Evolutionary conservation across 2,888 invertebrate species (phyloP), one percentile per base, ranked within the genome.

Genomic region (Stenichneumon culpator): DNA sequence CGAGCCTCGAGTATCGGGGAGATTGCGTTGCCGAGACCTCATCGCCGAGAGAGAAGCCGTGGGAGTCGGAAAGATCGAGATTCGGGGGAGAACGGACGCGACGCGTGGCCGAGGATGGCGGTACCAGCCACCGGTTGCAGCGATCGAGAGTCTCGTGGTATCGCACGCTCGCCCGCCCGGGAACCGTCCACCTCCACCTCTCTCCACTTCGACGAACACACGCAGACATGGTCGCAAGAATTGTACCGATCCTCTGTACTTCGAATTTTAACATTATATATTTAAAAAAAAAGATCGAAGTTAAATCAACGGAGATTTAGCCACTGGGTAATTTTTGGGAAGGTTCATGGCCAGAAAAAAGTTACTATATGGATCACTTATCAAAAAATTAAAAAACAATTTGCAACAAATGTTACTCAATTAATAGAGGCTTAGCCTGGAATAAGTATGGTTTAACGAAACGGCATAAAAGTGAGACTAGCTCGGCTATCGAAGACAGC

Each of bases 51-150:
- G 83, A 87, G 86, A 81, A 86, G 83, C 87, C 87, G 88, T 87
- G 90, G 90, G 89, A 89, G 90, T 90, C 86, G 87, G 88, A 88
- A 89, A 89, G 89, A 86, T 86, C 87, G 88, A 75, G 86, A 84
- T 70, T 83, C 78, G 80, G 78, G 75, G 74, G 69, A 72, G 78
- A 81, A 70, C 67, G 74, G 68, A 75, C 83, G 87, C 44, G 78
- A 90, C 89, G 92, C 91, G 91, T 90, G 92, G 91, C 91, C 88
- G 83, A 92, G 93, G 92, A 92, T 92, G 93, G 93, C 89, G 92
- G 93, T 93, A 92, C 93, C 93, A 93, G 93, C 91, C 93, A 92
- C 93, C 90, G 91, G 91, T 89, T 87, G 67, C 28, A 88, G 89
- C 89, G 88, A 83, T 86, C 86, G 81, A 75, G 81, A 72, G 79